Evolutionary conservation across 2,888 invertebrate genomes (phyloP), one percentile per base, ranked within the genome.

Genomic region (Digitonthophagus gazella): DNA sequence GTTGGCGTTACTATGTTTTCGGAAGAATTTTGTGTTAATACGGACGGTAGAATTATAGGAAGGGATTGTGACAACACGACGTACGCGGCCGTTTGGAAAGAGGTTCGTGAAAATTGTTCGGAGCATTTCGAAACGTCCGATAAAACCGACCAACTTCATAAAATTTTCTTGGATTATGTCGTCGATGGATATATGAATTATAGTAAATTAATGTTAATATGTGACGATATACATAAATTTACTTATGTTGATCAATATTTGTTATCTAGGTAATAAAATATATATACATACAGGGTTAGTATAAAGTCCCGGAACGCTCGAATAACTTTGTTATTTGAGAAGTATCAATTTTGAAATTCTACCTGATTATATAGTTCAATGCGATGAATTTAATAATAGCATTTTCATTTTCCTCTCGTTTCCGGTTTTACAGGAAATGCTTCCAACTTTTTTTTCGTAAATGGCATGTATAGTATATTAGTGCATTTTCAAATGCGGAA

Each of bases 191-290:
- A 20, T 2, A 58, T 57, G 22, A 15, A 65, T 20, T 69, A 58
- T 18, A 65, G 15, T 20, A 44, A 19, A 3, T 61, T 69, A 15
- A 6, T 44, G 3, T 6, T 4, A 15, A 66, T 66, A 2, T 65
- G 65, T 0, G 44, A 55, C 11, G 58, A 54, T 15, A 55, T 68
- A 8, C n/a, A 61, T 11, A 57, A 65, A 19, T 69, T 54, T 14
- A 63, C 65, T n/a, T 69, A 65, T 44, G 61, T 69, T 16, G 68
- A 69, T 55, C 16, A 65, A 55, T 69, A 65, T 15, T 20, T 69
- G 14, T 22, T 69, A n/a, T 44, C 68, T 15, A 61, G 61, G 61
- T 61, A 61, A 61, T 61, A n/a, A n/a, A n/a, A n/a, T n/a, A n/a
- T n/a, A n/a, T n/a, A n/a, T n/a, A n/a, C n/a, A n/a, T n/a, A n/a